Percentiles rank a stretch among this genome's conserved stretches.
phyloP scores from a whole-genome alignment of 2,888 invertebrate genomes.

The Caenorhabditis afra region DNA sequence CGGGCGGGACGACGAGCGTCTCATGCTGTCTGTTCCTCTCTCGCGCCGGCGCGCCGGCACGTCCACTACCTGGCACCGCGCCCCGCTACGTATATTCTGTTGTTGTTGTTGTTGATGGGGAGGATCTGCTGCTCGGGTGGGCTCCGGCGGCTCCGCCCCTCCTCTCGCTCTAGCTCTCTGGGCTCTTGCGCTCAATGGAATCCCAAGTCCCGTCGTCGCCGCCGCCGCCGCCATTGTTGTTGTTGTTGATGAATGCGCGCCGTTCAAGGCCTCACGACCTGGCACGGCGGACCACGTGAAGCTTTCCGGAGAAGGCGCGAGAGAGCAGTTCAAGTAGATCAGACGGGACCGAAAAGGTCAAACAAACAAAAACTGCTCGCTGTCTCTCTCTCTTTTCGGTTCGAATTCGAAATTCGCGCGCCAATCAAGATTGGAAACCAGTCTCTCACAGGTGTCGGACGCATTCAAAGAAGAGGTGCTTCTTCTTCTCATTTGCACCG shows the following conservation, averaged over 20 bases:
- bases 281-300: constrained; percentile 37
- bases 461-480: constrained; percentile 32
- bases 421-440: constrained; percentile 6
- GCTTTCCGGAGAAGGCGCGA: constrained; percentile 6
- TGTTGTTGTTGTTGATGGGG: constrained; percentile 56
- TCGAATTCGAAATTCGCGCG: neutral
- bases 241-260: constrained; percentile 25
- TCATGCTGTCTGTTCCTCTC: constrained; percentile 13
- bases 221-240: no score
- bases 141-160: constrained; percentile 14
- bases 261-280: constrained; percentile 35
- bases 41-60: constrained; percentile 6
- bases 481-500: constrained; percentile 30
- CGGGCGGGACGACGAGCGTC: constrained; percentile 21
- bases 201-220: constrained; percentile 7
- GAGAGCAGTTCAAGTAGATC: constrained; percentile 36
- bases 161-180: constrained; percentile 8
- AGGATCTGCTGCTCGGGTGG: constrained; percentile 9
- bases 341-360: constrained; percentile 14
- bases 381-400: neutral
- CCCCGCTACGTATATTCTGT: constrained; percentile 42
- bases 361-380: constrained; percentile 3
- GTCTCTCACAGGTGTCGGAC: constrained; percentile 24
- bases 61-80: constrained; percentile 53
- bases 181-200: constrained; percentile 24